Base-by-base conservation (phyloP, 2,888 invertebrate species). In the Cremastobaeus sp. region DNA sequence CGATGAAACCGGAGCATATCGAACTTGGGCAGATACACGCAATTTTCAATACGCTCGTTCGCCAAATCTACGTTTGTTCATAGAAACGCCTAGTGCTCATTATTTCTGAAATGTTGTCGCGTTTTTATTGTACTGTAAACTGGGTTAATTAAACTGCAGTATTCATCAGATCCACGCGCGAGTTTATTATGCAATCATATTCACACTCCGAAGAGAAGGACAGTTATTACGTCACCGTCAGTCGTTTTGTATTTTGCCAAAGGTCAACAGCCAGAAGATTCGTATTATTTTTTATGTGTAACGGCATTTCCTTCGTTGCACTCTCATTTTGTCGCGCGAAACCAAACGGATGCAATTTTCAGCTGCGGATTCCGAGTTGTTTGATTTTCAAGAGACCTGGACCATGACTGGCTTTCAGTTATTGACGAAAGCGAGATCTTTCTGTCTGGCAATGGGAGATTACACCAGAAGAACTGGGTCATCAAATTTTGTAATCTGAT, bases 101-200 rank as follows among this genome's bases (percentile, higher is more conserved):
- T 60, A 66, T 66, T 66, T 66, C 66, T 55, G 60, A 66, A 60
- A 62, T 73, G 60, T 73, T 21, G 66, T 35, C 60, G 54, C 62
- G 60, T 72, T 73, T 73, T 73, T 73, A 73, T 73, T 66, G 60
- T 60, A 52, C 60, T 41, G 65, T 72, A 65, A 72, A 72, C 71
- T 68, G 66, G 71, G 62, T 68, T 66, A 72, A 76, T 72, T 76
- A 69, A 72, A 76, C 68, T 76, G 64, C 72, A 68, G 60, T 68
- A 69, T 76, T 68, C 69, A 68, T 68, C 64, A 43, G 52, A 55
- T 45, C 62, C 66, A 62, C 48, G 72, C 62, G 60, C 66, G 43
- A 66, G 66, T 73, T 73, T 73, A 66, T 72, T 65, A 72, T 60
- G 72, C 71, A 72, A 72, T 72, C 71, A 66, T 37, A 60, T 72